These are phyloP conservation scores for Lysandra bellargus DNA, from an alignment of 2,888 invertebrate genomes.

Conservation along the genomic window DNA sequence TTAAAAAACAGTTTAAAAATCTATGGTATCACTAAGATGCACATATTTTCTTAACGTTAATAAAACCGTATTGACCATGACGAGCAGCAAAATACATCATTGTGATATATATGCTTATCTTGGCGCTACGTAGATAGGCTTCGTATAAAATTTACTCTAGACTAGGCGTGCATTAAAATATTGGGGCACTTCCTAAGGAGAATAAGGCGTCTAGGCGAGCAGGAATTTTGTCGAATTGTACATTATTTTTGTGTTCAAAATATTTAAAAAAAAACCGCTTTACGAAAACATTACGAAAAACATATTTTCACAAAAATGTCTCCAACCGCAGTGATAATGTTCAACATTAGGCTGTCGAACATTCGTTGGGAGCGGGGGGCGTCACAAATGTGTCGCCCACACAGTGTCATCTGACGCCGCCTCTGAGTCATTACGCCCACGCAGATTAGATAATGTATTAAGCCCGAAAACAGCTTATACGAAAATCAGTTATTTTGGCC, in stretches of 20 bases:
- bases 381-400: conserved; percentile 14
- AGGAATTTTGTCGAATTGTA: too few species aligned
- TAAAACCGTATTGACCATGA: too few species aligned
- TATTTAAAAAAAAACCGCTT: not conserved
- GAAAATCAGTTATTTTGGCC: not conserved
- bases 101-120: too few species aligned
- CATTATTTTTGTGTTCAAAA: not conserved
- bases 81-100: too few species aligned
- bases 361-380: not conserved
- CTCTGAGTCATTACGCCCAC: not conserved
- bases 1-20: too few species aligned
- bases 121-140: too few species aligned
- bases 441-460: conserved; percentile 11
- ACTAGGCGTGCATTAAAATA: too few species aligned
- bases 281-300: not conserved
- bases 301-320: not conserved
- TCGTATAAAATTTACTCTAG: too few species aligned
- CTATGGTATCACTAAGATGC: too few species aligned
- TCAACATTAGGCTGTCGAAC: conserved; percentile 16
- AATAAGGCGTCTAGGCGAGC: too few species aligned
- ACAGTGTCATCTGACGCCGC: not conserved
- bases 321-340: not conserved
- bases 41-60: too few species aligned
- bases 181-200: too few species aligned
- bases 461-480: not conserved